Percentiles rank a stretch among this genome's conserved stretches.
phyloP scores from a whole-genome alignment of 2,797 vertebrate species.

The Ispidina picta region DNA sequence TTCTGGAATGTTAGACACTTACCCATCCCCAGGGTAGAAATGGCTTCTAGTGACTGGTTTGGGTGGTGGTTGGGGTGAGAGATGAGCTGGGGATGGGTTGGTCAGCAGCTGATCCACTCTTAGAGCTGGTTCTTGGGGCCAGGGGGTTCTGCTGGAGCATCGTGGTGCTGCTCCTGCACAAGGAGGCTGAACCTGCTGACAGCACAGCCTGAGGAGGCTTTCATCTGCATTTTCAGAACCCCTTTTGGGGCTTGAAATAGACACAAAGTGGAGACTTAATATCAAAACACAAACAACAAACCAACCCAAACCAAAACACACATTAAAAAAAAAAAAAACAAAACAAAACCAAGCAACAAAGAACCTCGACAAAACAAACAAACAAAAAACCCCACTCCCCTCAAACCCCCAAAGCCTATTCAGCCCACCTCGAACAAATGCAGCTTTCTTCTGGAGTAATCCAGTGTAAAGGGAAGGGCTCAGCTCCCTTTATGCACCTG shows the following conservation, averaged over 20 bases:
- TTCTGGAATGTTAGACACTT: neutral
- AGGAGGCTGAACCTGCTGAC: neutral
- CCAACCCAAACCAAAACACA: neutral
- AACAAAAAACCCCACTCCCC: neutral
- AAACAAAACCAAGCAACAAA: neutral
- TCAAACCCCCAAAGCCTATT: neutral
- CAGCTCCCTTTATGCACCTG: constrained; percentile 2
- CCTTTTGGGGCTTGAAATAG: neutral
- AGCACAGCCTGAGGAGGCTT: neutral
- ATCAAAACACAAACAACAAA: neutral
- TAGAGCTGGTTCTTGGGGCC: neutral
- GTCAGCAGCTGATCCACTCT: neutral
- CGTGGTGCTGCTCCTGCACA: neutral
- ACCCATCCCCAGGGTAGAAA: neutral
- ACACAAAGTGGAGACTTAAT: neutral
- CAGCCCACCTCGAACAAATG: constrained; percentile 36
- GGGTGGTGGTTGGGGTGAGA: neutral
- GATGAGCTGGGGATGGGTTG: neutral
- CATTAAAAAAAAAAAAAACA: neutral
- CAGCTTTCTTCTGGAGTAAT: constrained; percentile 58
- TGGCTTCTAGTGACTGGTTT: too few species aligned
- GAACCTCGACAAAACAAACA: neutral
- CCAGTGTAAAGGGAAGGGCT: constrained; percentile 55
- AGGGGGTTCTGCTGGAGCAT: neutral
- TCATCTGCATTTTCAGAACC: neutral